A percentile compares a stretch with the other conserved stretches of the same genome.
Evolutionary conservation across 2,797 vertebrate species (phyloP).

Genomic region (Arrhamphus sclerolepis): DNA sequence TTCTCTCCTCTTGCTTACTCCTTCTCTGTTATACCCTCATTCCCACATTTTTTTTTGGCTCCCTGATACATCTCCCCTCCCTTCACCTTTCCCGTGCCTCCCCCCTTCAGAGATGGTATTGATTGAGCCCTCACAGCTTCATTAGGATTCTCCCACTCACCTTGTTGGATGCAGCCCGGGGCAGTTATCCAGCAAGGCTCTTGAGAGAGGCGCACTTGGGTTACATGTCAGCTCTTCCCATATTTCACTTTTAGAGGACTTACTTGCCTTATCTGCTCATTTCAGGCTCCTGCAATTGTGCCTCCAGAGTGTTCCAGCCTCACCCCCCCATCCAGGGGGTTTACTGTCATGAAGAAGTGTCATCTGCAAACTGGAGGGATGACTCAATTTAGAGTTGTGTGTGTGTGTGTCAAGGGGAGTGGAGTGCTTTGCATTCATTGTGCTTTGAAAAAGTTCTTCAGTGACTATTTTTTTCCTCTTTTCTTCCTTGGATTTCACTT

Average conservation of each 20-base stretch:
- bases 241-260: conserved; percentile 57
- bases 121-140: conserved; percentile 73
- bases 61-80: neutral
- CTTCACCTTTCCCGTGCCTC: neutral
- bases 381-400: conserved; percentile 44
- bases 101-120: conserved; percentile 43
- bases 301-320: conserved; percentile 45
- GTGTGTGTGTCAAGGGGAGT: neutral
- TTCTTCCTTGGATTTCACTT: conserved; percentile 13
- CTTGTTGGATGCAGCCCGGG: conserved; percentile 55
- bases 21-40: conserved; percentile 1
- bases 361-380: conserved; percentile 42
- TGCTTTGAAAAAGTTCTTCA: conserved; percentile 20
- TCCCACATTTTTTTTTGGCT: neutral
- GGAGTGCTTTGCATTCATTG: conserved; percentile 30
- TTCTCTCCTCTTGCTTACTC: neutral
- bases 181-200: conserved; percentile 47
- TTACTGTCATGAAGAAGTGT: conserved; percentile 54
- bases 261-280: conserved; percentile 60
- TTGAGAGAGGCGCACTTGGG: conserved; percentile 36
- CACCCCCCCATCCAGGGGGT: conserved; percentile 18
- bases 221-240: conserved; percentile 56
- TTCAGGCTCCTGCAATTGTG: conserved; percentile 50
- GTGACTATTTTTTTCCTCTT: conserved; percentile 4
- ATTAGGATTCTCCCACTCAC: conserved; percentile 71